Conservation (phyloP, 2,888 invertebrate species). For the Physocephala rufipes region DNA sequence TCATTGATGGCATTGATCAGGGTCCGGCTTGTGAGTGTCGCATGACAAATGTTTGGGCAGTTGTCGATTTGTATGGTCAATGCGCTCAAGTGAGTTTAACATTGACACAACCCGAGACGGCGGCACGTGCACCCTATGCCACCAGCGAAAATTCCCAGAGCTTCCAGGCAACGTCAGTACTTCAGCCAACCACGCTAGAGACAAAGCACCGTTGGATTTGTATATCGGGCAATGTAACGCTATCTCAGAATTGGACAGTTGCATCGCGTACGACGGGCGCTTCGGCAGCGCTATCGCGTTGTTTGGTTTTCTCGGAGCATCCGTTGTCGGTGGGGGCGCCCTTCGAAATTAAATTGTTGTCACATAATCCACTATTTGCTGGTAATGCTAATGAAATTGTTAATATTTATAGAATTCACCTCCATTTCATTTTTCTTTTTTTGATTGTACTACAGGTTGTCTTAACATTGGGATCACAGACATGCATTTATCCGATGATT, state of each 20-base stretch:
- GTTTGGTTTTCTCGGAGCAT: constrained; percentile 65
- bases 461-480: constrained; percentile 83
- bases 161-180: constrained; percentile 69
- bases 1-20: constrained; percentile 86
- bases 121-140: constrained; percentile 63
- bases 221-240: constrained; percentile 62
- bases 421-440: constrained; percentile 22
- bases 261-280: constrained; percentile 61
- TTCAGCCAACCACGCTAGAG: constrained; percentile 67
- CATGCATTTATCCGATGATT: constrained; percentile 72
- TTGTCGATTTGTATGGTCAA: constrained; percentile 94
- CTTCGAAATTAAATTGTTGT: constrained; percentile 64
- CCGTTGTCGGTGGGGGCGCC: constrained; percentile 63
- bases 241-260: constrained; percentile 65
- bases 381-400: constrained; percentile 48
- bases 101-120: constrained; percentile 56
- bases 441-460: constrained; percentile 72
- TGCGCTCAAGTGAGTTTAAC: constrained; percentile 84
- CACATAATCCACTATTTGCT: constrained; percentile 64
- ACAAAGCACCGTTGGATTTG: constrained; percentile 66
- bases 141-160: constrained; percentile 69
- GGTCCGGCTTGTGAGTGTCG: constrained; percentile 84
- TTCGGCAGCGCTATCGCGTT: constrained; percentile 61
- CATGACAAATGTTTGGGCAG: constrained; percentile 85
- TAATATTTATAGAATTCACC: neutral